phyloP scores from a whole-genome alignment of 1,140 invertebrate species.

The Gonatopus flavifemur region DNA sequence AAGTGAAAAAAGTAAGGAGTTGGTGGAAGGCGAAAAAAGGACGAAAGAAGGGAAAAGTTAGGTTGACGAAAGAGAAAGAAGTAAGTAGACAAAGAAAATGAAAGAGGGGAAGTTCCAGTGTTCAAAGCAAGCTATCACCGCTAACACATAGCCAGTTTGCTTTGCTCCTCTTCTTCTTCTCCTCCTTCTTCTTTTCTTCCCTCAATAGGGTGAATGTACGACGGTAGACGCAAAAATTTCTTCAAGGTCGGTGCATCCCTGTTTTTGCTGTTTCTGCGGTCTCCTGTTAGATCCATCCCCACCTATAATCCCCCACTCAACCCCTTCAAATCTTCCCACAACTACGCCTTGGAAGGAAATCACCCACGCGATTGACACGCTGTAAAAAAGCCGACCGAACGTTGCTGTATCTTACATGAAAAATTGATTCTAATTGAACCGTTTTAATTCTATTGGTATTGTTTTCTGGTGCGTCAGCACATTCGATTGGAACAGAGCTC shows the following conservation, averaged over 20 bases:
- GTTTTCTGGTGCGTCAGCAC: too few relatives aligned
- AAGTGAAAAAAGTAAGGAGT: too few relatives aligned
- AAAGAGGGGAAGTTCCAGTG: constrained; percentile 26
- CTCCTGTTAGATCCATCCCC: constrained; percentile 21
- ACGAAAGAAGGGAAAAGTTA: constrained; percentile 1
- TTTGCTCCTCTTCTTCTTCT: constrained; percentile 27
- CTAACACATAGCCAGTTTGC: constrained; percentile 18
- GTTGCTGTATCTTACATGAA: too few relatives aligned
- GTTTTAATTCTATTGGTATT: too few relatives aligned
- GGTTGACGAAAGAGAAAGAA: constrained; percentile 11
- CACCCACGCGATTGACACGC: constrained; percentile 46
- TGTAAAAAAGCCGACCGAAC: too few relatives aligned
- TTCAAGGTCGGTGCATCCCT: constrained; percentile 58
- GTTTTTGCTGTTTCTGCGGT: constrained; percentile 17
- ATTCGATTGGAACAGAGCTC: too few relatives aligned
- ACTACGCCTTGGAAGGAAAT: constrained; percentile 25
- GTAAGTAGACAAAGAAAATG: constrained; percentile 28
- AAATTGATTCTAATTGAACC: too few relatives aligned
- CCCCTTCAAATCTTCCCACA: constrained; percentile 12
- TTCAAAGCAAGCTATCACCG: constrained; percentile 9
- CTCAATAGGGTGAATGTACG: constrained; percentile 53
- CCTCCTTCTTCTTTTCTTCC: too few relatives aligned
- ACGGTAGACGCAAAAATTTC: constrained; percentile 59
- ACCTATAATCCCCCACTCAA: constrained; percentile 10
- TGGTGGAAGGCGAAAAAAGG: background rate